These are phyloP conservation scores for Aulostomus chinensis DNA, from an alignment of 2,797 vertebrate species.

Conservation along the genomic window DNA sequence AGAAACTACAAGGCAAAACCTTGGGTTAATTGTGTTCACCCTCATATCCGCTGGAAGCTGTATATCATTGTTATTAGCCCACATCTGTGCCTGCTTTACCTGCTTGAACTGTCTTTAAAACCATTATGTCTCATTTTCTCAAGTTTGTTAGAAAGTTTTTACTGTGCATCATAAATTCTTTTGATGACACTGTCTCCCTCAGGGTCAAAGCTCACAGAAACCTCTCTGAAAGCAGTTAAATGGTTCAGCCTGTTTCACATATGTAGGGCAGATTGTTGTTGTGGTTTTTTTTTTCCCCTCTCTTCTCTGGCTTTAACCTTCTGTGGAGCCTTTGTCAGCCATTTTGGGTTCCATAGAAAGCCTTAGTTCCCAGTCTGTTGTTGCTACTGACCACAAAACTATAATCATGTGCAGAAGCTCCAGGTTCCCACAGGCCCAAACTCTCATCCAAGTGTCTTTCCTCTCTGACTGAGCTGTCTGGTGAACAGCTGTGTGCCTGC, in stretches of 20 bases:
- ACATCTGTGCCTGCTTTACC: conserved; percentile 60
- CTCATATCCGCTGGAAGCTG: conserved; percentile 23
- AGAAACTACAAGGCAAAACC: conserved; percentile 15
- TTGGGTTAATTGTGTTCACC: conserved; percentile 18
- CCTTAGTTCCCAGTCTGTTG: conserved; percentile 1
- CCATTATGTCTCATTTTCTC: conserved; percentile 37
- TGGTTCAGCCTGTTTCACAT: conserved; percentile 18
- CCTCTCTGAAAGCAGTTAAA: conserved; percentile 11
- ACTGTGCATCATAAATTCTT: conserved; percentile 49
- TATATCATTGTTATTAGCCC: conserved; percentile 26
- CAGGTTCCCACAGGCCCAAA: conserved; percentile 32
- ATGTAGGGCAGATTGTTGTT: not conserved
- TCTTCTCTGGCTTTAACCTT: conserved; percentile 2
- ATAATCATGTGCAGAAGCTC: conserved; percentile 19
- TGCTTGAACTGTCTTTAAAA: conserved; percentile 22
- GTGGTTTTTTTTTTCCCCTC: not conserved
- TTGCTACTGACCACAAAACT: conserved; percentile 19
- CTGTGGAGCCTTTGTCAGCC: too few relatives aligned
- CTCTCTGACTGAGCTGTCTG: conserved; percentile 37
- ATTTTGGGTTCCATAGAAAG: conserved; percentile 11
- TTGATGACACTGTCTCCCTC: conserved; percentile 31
- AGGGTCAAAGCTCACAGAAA: conserved; percentile 39
- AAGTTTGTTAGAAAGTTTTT: conserved; percentile 50
- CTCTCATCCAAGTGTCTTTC: conserved; percentile 19
- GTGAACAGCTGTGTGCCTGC: conserved; percentile 47